A percentile compares a stretch with the other conserved stretches of the same genome.
Conservation (phyloP, 2,113 vertebrate species). For the Labeo rohita region DNA sequence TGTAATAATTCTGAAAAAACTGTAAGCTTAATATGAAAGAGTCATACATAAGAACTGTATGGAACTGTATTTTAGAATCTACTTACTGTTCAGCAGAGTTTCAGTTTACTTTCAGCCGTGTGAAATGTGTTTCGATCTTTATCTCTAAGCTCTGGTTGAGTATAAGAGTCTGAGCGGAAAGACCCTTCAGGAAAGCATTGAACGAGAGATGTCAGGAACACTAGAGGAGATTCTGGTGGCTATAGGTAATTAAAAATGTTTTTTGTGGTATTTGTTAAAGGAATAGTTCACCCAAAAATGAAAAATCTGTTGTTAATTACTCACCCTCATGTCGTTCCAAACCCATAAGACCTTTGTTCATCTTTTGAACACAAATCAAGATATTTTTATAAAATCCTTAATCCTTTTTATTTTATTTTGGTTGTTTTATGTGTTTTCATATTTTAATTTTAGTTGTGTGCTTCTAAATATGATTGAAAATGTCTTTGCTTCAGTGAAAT, state of each 20-base stretch:
- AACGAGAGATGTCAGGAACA: constrained; percentile 83
- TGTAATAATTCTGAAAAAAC: not conserved
- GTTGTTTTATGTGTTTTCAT: too few relatives aligned
- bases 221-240: constrained; percentile 83
- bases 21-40: not conserved
- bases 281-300: too few relatives aligned
- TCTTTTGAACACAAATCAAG: too few relatives aligned
- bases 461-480: not conserved
- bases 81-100: too few relatives aligned
- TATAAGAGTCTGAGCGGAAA: constrained; percentile 85
- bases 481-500: constrained; percentile 71
- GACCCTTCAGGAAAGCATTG: constrained; percentile 85
- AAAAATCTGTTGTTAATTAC: too few relatives aligned
- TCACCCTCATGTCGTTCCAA: too few relatives aligned
- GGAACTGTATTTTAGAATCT: too few relatives aligned
- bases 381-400: too few relatives aligned
- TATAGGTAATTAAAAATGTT: constrained; percentile 73
- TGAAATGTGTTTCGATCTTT: not conserved
- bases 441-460: too few relatives aligned
- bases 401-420: too few relatives aligned
- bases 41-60: not conserved
- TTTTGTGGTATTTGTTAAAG: not conserved
- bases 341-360: too few relatives aligned
- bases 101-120: not conserved
- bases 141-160: constrained; percentile 79